phyloP scores from a whole-genome alignment of 2,888 invertebrate genomes.

The Dione vanillae region DNA sequence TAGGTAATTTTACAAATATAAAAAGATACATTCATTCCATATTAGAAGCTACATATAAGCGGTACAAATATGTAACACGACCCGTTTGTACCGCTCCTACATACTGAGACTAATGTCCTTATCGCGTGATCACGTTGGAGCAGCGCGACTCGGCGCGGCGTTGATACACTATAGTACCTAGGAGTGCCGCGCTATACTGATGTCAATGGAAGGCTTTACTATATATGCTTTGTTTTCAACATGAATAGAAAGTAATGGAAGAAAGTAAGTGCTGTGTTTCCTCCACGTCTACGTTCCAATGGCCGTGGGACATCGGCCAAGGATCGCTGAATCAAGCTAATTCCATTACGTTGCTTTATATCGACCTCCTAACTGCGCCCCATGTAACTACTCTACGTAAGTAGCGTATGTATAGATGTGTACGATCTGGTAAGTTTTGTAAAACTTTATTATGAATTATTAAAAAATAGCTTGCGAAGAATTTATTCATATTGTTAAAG shows the following conservation, averaged over 20 bases:
- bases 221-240: too few species aligned
- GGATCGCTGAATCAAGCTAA: slow-evolving; percentile 1
- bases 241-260: too few species aligned
- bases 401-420: background rate
- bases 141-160: too few species aligned
- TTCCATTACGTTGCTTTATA: slow-evolving; percentile 12
- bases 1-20: background rate
- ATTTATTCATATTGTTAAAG: too few species aligned
- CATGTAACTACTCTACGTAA: too few species aligned
- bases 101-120: background rate
- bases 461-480: background rate
- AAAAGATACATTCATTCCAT: background rate
- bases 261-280: background rate
- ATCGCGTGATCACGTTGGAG: background rate
- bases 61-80: background rate
- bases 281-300: background rate
- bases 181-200: background rate
- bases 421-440: background rate
- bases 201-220: background rate
- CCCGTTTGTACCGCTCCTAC: background rate
- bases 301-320: background rate
- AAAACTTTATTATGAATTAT: background rate
- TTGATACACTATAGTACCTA: background rate
- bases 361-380: background rate
- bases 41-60: background rate